Base-by-base conservation (phyloP, 2,888 invertebrate genomes). In the Scaptomyza caliginosa region DNA sequence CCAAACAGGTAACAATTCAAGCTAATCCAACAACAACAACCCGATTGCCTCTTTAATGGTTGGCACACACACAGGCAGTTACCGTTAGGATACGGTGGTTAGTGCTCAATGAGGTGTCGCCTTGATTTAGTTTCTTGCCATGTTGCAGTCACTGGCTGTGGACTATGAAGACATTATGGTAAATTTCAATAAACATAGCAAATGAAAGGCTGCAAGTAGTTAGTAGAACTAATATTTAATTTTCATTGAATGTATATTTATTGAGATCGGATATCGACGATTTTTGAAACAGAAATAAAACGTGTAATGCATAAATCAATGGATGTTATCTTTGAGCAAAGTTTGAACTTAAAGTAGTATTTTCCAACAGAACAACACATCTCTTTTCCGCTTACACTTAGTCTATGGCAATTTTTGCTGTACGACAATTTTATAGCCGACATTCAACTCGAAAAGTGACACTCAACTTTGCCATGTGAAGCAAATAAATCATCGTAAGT, bases 401-500 rank as follows among this genome's bases (percentile, higher is more conserved):
- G 34, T 45, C 55, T 30, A 23, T 19, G 30, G 43, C 32, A 48
- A 23, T 55, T 36, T 48, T 48, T 63, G 30, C 43, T 21, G 13
- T 51, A 10, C 16, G 49, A 26, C 51, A 55, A 26, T 64, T 63
- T 63, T 49, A 63, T 62, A 63, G 63, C 48, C 32, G 24, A 48
- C 62, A 39, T 59, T 58, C 65, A 69, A 62, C 70, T 64, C 36
- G 40, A 63, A 79, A 78, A 78, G 67, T 78, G 81, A 83, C 81
- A 78, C 83, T 77, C 72, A 76, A 81, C 83, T 80, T 78, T 80
- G 78, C 78, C 81, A 81, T 80, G 83, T 83, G 81, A 78, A 80
- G 83, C 83, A 81, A 81, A 81, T 81, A 81, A 81, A 81, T 81
- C 81, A 81, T 83, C 78, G 71, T 63, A 83, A 80, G 83, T 81